Percentiles rank a stretch among this genome's conserved stretches.
phyloP scores from a whole-genome alignment of 2,113 vertebrate species.

The Gambusia affinis region DNA sequence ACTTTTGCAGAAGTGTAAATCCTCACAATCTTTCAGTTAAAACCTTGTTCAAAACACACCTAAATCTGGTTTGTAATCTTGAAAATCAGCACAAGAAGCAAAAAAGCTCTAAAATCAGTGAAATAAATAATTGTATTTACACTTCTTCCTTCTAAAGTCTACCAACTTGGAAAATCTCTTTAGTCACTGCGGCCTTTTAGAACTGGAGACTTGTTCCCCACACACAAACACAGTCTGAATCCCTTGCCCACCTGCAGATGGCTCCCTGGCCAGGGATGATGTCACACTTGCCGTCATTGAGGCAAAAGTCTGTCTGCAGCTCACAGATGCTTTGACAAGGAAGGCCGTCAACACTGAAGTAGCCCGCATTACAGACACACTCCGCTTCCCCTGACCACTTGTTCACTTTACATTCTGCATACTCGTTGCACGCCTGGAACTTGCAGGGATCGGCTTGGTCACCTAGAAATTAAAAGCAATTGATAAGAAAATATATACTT shows the following conservation, averaged over 20 bases:
- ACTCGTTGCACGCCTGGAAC: slow-evolving; percentile 97
- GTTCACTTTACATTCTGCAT: slow-evolving; percentile 90
- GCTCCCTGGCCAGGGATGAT: slow-evolving; percentile 93
- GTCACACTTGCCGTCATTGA: slow-evolving; percentile 97
- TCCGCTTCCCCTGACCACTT: slow-evolving; percentile 91
- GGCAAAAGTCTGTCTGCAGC: slow-evolving; percentile 89
- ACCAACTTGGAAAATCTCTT: background rate
- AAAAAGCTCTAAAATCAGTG: background rate
- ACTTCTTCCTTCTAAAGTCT: background rate
- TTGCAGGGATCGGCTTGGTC: slow-evolving; percentile 94
- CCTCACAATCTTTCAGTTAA: background rate
- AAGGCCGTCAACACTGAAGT: slow-evolving; percentile 89
- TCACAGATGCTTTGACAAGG: slow-evolving; percentile 96
- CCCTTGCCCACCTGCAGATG: slow-evolving; percentile 90
- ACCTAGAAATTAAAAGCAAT: slow-evolving; percentile 74
- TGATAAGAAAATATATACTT: background rate
- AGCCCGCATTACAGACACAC: slow-evolving; percentile 92
- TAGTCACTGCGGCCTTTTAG: background rate
- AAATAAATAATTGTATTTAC: background rate
- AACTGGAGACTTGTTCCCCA: background rate
- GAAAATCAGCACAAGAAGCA: background rate
- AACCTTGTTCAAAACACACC: too few relatives aligned
- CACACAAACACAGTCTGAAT: slow-evolving; percentile 5
- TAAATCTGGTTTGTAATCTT: background rate
- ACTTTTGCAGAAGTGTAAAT: background rate